phyloP scores from a whole-genome alignment of 2,797 vertebrate genomes.

The Eulemur mongoz region DNA sequence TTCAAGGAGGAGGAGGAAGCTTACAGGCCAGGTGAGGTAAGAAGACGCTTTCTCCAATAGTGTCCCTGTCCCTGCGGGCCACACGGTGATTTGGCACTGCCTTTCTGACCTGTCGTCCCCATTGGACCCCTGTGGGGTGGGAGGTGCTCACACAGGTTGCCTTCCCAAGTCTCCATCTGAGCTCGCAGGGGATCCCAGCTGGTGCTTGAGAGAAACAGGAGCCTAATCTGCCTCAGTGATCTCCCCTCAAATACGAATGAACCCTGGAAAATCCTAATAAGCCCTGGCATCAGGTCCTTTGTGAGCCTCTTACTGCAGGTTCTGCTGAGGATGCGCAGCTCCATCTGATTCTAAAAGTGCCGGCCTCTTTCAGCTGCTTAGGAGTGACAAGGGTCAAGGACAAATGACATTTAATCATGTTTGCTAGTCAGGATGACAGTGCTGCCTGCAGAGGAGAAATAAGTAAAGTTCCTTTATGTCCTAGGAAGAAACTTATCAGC shows the following conservation, averaged over 20 bases:
- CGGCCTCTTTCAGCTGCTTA: neutral
- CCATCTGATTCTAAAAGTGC: neutral
- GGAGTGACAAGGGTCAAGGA: conserved; percentile 52
- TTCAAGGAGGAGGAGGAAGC: neutral
- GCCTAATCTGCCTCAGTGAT: neutral
- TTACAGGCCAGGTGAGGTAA: neutral
- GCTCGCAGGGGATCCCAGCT: neutral
- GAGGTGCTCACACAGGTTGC: neutral
- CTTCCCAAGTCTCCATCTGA: neutral
- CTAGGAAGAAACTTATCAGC: neutral
- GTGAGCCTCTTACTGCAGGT: neutral
- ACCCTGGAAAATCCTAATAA: neutral
- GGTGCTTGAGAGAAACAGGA: neutral
- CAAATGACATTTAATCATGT: conserved; percentile 27
- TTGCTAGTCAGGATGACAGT: neutral
- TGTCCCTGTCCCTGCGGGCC: rapidly evolving
- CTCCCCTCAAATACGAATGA: neutral
- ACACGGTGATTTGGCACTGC: rapidly evolving
- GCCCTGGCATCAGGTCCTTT: neutral
- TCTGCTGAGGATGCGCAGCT: neutral
- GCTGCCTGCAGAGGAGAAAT: neutral
- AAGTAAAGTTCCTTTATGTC: neutral
- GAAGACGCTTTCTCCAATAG: neutral
- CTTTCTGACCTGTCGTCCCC: neutral
- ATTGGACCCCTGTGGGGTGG: rapidly evolving